Evolutionary conservation across 23 tunicate genomes (phyloP).

Genomic region (Ciona savignyi): DNA sequence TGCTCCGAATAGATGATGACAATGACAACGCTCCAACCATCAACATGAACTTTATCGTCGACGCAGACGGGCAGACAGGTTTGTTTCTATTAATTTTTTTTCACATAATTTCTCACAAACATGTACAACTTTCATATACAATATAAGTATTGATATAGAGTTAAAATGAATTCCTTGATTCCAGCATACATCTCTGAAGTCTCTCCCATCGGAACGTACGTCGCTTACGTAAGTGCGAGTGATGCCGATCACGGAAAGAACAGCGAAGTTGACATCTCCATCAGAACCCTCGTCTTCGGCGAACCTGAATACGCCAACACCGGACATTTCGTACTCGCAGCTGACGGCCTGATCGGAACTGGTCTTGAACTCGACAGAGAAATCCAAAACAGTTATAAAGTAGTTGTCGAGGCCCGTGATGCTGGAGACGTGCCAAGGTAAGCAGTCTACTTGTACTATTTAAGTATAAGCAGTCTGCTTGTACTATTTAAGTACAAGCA

Average conservation of each 20-base stretch:
- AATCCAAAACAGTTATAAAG: conserved; percentile 22
- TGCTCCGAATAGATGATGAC: conserved; percentile 48
- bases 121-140: no score
- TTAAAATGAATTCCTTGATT: conserved; percentile 3
- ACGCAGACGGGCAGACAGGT: conserved; percentile 37
- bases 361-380: conserved; percentile 40
- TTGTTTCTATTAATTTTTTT: no score
- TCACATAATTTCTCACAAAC: no score
- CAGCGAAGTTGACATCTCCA: conserved; percentile 48
- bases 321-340: conserved; percentile 36
- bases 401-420: conserved; percentile 60
- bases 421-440: conserved; percentile 52
- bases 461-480: no score
- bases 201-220: conserved; percentile 42
- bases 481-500: no score
- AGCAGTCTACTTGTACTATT: no score
- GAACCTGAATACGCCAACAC: neutral
- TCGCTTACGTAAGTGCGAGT: conserved; percentile 54
- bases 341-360: conserved; percentile 50
- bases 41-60: conserved; percentile 45
- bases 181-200: conserved; percentile 59
- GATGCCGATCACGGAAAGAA: conserved; percentile 63
- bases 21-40: conserved; percentile 72
- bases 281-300: conserved; percentile 10
- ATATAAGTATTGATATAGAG: neutral